Evolutionary conservation across 2,888 invertebrate genomes (phyloP), one percentile per base, ranked within the genome.

Genomic region (Ectobius pallidus): DNA sequence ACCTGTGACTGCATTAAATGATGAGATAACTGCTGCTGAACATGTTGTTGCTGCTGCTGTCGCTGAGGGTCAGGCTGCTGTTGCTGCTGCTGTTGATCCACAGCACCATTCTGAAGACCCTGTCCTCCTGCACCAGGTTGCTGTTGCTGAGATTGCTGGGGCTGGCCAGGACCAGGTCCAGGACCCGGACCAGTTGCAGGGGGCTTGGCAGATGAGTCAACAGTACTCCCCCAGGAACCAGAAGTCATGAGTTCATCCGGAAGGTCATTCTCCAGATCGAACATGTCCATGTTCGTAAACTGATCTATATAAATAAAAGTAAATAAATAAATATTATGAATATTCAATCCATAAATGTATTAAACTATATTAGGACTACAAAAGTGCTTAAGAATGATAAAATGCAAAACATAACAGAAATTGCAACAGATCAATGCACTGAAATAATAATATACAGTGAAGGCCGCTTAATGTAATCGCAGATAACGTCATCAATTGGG

Each of bases 181-280:
- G 92, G 93, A 30, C 94, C 94, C 9, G 93, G 93, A 32, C 93
- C 94, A 80, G 93, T 93, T 27, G 92, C 93, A 30, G 93, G 92
- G 77, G 93, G 92, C 83, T 81, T 82, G 77, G 83, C 81, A 75
- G 89, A 92, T 42, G 84, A 82, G 30, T 78, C 77, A 34, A 83
- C 81, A 72, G 87, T 83, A 74, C 74, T 77, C 75, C 91, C 90
- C 93, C 94, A 94, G 58, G 82, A 80, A 77, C 90, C 88, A 73
- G 90, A 89, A 70, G 89, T 88, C 84, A 95, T 92, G 78, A 96
- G 86, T 84, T 96, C 96, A 85, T 96, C 95, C 61, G 96, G 96
- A 79, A 96, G 89, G 84, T 95, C 93, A 85, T 95, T 94, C 85
- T 96, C 96, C 84, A 96, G 88, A 85, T 94, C 93, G 83, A 93